These are phyloP conservation scores for Catonia carolina DNA, from an alignment of 2,888 invertebrate genomes.

Conservation along the genomic window DNA sequence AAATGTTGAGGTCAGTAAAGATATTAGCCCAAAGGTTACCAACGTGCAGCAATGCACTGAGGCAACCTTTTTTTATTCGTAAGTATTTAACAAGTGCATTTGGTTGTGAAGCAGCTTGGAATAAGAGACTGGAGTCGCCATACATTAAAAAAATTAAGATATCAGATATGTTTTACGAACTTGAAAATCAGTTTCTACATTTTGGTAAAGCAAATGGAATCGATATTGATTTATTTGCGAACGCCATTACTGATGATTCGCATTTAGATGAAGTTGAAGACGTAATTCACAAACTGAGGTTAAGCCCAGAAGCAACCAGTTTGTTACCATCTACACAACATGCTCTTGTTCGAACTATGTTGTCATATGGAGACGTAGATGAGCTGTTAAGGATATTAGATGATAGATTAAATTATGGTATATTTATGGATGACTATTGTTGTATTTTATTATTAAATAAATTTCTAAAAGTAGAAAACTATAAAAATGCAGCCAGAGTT, in stretches of 20 bases:
- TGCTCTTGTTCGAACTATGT: conserved; percentile 61
- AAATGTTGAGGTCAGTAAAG: too few species aligned
- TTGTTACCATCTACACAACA: conserved; percentile 75
- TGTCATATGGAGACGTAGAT: conserved; percentile 50
- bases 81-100: conserved; percentile 63
- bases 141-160: conserved; percentile 56
- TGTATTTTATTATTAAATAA: conserved; percentile 75
- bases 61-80: neutral
- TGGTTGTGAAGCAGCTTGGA: conserved; percentile 65
- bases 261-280: conserved; percentile 67
- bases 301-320: conserved; percentile 62
- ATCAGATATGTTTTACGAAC: conserved; percentile 60
- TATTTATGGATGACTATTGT: conserved; percentile 78
- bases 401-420: conserved; percentile 78
- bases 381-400: conserved; percentile 65
- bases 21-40: too few species aligned
- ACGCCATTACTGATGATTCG: conserved; percentile 51
- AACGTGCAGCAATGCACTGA: too few species aligned
- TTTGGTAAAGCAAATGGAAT: conserved; percentile 62
- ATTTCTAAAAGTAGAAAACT: conserved; percentile 62
- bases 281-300: conserved; percentile 61
- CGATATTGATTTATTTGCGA: conserved; percentile 77
- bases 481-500: conserved; percentile 64
- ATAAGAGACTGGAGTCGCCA: conserved; percentile 53
- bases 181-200: conserved; percentile 59